Base-by-base conservation (phyloP, 2,888 invertebrate species). In the Metacarcinus magister region DNA sequence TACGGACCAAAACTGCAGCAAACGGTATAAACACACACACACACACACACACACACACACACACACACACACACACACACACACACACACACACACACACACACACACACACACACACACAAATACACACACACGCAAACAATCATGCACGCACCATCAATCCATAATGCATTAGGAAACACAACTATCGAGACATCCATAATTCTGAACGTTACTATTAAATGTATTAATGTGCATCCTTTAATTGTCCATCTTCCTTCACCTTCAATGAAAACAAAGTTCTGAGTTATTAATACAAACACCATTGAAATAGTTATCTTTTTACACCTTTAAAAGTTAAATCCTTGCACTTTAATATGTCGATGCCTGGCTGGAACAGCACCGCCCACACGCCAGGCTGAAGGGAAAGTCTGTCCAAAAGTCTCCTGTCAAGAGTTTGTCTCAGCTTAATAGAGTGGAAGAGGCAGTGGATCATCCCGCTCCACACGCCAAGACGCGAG, bases 1-100 rank as follows among this genome's bases (percentile, higher is more conserved):
- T 54, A 89, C 89, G 54, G 89, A 54, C 89, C 94, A 89, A 54
- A 94, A 54, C 94, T 87, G 89, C 89, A 94, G 43, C 94, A 94
- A 89, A 94, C 48, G 94, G 67, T 67, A 67, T 67, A 67, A 32
- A 94, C 87, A 44, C 82, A 32, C 48, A 13, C 82, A n/a, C 91
- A 39, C 91, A 39, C 44, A 39, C 91, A 46, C 75, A 75, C 75
- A 75, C 75, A 75, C 75, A 75, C 28, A 75, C 75, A 75, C 75
- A 75, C 75, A 75, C 75, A 75, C 75, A 75, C 75, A 75, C 75
- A 75, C 75, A 75, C 75, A 75, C 28, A 75, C 75, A 75, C 44
- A 91, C 91, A 91, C 91, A 46, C 91, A 46, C 60, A 93, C 23
- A 93, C 13, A 39, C 28, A 32, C 39, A 67, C 32, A 75, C 28